A percentile compares a stretch with the other conserved stretches of the same genome.
Conservation (phyloP, 2,797 vertebrate species). For the Saxicola maurus region DNA sequence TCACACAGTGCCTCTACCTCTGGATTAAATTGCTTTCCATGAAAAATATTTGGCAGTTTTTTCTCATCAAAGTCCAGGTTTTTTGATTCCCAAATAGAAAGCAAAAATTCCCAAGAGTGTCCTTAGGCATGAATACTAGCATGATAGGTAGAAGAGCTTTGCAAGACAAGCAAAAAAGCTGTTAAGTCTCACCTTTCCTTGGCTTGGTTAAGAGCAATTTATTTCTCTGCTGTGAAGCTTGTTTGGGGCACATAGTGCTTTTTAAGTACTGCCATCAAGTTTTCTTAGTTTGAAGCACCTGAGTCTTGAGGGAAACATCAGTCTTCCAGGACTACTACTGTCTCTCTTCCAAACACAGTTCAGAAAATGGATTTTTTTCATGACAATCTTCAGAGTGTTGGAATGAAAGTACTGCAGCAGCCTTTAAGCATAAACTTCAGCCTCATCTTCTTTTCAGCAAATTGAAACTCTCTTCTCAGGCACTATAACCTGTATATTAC, state of each 20-base stretch:
- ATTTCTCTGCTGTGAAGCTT: slow-evolving; percentile 35
- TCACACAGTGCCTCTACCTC: not conserved
- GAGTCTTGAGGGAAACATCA: slow-evolving; percentile 59
- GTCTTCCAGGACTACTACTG: slow-evolving; percentile 48
- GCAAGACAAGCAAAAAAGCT: not conserved
- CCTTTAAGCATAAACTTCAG: slow-evolving; percentile 33
- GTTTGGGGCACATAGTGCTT: slow-evolving; percentile 55
- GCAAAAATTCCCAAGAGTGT: not conserved
- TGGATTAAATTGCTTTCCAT: not conserved
- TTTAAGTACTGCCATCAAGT: slow-evolving; percentile 60
- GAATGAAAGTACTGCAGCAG: slow-evolving; percentile 22
- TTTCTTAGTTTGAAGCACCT: slow-evolving; percentile 52
- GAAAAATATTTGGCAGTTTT: not conserved
- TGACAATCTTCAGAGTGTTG: not conserved
- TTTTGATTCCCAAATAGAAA: slow-evolving; percentile 28
- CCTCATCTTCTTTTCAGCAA: not conserved
- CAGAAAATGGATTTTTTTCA: slow-evolving; percentile 53
- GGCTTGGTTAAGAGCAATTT: slow-evolving; percentile 48
- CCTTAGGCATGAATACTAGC: not conserved
- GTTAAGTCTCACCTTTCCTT: slow-evolving; percentile 31
- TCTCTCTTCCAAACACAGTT: slow-evolving; percentile 28
- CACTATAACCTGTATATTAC: not conserved
- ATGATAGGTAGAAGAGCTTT: slow-evolving; percentile 22
- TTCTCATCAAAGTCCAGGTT: not conserved
- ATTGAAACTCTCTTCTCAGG: not conserved